phyloP scores from a whole-genome alignment of 2,888 invertebrate genomes.

The Actias luna region DNA sequence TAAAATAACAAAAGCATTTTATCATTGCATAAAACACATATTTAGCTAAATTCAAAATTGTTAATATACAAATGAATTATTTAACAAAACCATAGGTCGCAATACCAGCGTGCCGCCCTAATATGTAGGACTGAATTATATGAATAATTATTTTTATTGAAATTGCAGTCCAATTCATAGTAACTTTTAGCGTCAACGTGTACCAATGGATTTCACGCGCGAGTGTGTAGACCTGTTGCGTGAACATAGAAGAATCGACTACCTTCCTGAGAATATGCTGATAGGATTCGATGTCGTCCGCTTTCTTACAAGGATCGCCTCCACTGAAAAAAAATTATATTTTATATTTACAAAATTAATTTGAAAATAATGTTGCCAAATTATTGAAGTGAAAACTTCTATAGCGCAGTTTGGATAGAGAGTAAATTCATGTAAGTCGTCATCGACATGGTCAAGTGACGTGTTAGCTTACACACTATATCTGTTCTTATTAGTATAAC shows the following conservation, averaged over 20 bases:
- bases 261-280: conserved; percentile 89
- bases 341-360: conserved; percentile 17
- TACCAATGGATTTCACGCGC: neutral
- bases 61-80: neutral
- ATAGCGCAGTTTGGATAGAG: too few relatives aligned
- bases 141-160: conserved; percentile 5
- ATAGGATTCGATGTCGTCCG: conserved; percentile 87
- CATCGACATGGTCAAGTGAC: too few relatives aligned
- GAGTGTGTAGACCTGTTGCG: neutral
- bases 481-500: too few relatives aligned
- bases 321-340: conserved; percentile 79
- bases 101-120: conserved; percentile 12
- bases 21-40: neutral
- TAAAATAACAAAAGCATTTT: neutral
- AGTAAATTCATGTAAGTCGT: too few relatives aligned
- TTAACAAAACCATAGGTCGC: neutral
- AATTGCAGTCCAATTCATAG: conserved; percentile 14
- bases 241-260: conserved; percentile 52
- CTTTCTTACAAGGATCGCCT: conserved; percentile 86
- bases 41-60: neutral
- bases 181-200: conserved; percentile 9
- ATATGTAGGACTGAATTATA: conserved; percentile 7
- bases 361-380: too few relatives aligned
- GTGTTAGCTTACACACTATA: too few relatives aligned
- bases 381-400: too few relatives aligned